Base-by-base conservation (phyloP, 2,888 invertebrate genomes). In the Campoletis raptor region DNA sequence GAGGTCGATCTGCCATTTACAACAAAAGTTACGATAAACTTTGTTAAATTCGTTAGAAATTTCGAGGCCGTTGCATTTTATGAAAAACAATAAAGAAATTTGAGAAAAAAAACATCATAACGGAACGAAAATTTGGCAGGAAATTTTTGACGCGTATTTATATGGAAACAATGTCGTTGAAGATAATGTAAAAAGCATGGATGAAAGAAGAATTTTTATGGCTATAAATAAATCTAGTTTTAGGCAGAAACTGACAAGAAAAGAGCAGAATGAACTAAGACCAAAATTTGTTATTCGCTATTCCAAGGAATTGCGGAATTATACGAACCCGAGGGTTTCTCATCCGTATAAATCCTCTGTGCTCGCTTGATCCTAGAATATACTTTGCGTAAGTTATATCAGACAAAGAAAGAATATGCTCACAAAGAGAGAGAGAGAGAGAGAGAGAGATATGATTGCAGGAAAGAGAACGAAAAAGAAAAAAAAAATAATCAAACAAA, bases 291-390 rank as follows among this genome's bases (percentile, higher is more conserved):
- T 57, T 73, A 74, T 67, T 52, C 40, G 54, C 40, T 61, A 57
- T 74, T 52, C 54, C 61, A 45, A 45, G 79, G 40, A 83, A 79
- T 54, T 30, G 57, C 73, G 4, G 36, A 84, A 84, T 84, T 84
- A 84, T 84, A 84, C 84, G 54, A 37, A 9, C 42, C 64, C 36
- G 54, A 61, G 37, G 57, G 42, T 69, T 69, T 74, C 79, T 70
- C 74, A 69, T 80, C 74, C 69, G 79, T 80, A 79, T 73, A n/a
- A 74, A 80, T 74, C 69, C 66, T 57, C 18, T 74, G 45, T 9
- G 72, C 61, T 52, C 61, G 30, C 24, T 42, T 42, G 40, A 54
- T 52, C n/a, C 40, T 1, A 21, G 69, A 42, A 40, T 69, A 69
- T 69, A 52, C 57, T 57, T 48, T n/a, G 42, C 21, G 12, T 40